Conservation (phyloP, 2,113 vertebrate genomes). For the Phocoena sinus region DNA sequence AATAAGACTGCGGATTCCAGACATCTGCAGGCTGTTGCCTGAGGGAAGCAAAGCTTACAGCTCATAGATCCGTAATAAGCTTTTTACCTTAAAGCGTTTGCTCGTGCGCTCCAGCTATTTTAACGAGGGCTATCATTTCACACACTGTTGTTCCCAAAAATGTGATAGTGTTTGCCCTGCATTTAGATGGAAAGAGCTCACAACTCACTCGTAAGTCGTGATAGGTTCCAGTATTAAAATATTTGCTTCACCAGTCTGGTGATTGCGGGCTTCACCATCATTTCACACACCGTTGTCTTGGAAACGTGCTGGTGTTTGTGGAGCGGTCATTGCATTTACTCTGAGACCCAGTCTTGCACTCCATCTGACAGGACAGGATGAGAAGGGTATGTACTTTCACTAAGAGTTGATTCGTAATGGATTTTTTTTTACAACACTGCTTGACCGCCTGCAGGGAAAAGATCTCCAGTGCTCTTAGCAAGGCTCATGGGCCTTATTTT, state of each 20-base stretch:
- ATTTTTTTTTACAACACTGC: not conserved
- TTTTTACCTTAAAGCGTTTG: not conserved
- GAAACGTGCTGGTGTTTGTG: not conserved
- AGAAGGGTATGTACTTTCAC: not conserved
- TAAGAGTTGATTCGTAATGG: not conserved
- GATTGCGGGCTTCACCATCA: not conserved
- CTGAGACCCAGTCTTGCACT: not conserved
- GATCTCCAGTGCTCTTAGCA: not conserved
- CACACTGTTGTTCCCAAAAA: not conserved
- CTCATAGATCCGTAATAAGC: not conserved
- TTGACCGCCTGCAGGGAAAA: not conserved
- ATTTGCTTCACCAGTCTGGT: not conserved
- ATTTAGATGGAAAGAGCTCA: constrained; percentile 60
- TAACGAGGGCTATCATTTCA: constrained; percentile 51
- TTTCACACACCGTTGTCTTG: constrained; percentile 3
- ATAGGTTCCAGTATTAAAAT: constrained; percentile 65
- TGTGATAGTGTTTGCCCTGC: constrained; percentile 17
- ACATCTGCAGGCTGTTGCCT: not conserved
- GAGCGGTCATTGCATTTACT: not conserved
- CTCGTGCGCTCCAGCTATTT: constrained; percentile 47
- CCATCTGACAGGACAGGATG: not conserved
- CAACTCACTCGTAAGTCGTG: not conserved
- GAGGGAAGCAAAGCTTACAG: not conserved
- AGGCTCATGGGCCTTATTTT: not conserved
- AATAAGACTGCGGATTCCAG: not conserved